Conservation (phyloP, 2,113 vertebrate genomes). For the Ptilorrhoa leucosticta region DNA sequence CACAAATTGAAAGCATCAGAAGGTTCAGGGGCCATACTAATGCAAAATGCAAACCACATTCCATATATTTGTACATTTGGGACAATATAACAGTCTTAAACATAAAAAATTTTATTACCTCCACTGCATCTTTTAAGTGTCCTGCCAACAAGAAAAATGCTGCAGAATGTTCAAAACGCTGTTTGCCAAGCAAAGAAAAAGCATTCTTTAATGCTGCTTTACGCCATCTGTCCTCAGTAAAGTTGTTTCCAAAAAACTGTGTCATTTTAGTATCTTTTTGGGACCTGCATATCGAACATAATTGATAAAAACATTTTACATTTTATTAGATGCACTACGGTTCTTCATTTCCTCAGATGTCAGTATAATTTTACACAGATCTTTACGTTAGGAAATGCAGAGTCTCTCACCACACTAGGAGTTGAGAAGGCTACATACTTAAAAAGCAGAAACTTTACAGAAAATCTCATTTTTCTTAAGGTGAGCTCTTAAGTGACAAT, state of each 20-base stretch:
- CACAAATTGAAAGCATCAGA: background rate
- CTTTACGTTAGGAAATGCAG: background rate
- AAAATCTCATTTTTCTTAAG: background rate
- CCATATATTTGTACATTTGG: background rate
- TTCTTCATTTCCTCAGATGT: background rate
- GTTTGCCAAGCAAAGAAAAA: constrained; percentile 94
- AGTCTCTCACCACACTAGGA: background rate
- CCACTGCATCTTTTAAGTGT: constrained; percentile 93
- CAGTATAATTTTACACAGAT: background rate
- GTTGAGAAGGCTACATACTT: background rate
- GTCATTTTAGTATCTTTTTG: constrained; percentile 93
- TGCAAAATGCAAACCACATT: background rate
- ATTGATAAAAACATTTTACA: background rate
- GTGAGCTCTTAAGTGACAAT: background rate
- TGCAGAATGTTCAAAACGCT: constrained; percentile 95
- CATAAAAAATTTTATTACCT: constrained; percentile 75
- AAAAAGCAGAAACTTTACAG: background rate
- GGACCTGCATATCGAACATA: constrained; percentile 73
- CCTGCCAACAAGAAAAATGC: constrained; percentile 96
- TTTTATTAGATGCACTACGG: background rate
- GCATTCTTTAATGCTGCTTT: constrained; percentile 97
- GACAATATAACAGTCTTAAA: background rate
- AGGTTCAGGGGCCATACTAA: background rate
- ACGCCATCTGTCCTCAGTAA: constrained; percentile 93
- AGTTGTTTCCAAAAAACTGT: constrained; percentile 96